Conservation (phyloP, 2,888 invertebrate species). For the Agrypnus murinus region DNA sequence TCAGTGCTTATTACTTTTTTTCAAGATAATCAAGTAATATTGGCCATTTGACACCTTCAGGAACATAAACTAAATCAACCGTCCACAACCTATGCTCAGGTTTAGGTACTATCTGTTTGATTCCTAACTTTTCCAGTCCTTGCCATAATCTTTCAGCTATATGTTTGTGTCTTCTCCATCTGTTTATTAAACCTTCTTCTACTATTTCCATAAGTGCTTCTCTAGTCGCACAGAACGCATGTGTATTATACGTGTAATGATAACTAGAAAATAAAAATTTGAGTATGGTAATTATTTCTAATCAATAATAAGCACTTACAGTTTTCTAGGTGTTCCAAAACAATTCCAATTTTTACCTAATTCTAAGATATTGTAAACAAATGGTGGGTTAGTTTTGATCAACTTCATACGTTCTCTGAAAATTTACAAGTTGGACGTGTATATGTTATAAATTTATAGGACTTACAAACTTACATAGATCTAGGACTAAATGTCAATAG, state of each 20-base stretch:
- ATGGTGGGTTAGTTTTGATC: constrained; percentile 73
- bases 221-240: constrained; percentile 83
- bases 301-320: not conserved
- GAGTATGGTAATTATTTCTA: not conserved
- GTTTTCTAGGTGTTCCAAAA: constrained; percentile 40
- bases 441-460: too few species aligned
- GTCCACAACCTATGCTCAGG: constrained; percentile 78
- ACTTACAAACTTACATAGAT: constrained; percentile 77
- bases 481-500: constrained; percentile 81
- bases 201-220: constrained; percentile 82
- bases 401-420: constrained; percentile 73
- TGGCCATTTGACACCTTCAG: constrained; percentile 77
- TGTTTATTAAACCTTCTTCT: constrained; percentile 79
- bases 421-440: too few species aligned
- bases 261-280: constrained; percentile 72
- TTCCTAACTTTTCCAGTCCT: constrained; percentile 78
- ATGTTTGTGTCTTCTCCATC: constrained; percentile 81
- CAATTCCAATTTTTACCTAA: constrained; percentile 80
- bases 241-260: constrained; percentile 88
- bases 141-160: constrained; percentile 78
- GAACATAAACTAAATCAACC: constrained; percentile 78
- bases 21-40: constrained; percentile 52
- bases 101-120: constrained; percentile 80
- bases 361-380: constrained; percentile 78
- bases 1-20: constrained; percentile 52